Base-by-base conservation (phyloP, 2,888 invertebrate genomes). In the Synergus umbraculus region DNA sequence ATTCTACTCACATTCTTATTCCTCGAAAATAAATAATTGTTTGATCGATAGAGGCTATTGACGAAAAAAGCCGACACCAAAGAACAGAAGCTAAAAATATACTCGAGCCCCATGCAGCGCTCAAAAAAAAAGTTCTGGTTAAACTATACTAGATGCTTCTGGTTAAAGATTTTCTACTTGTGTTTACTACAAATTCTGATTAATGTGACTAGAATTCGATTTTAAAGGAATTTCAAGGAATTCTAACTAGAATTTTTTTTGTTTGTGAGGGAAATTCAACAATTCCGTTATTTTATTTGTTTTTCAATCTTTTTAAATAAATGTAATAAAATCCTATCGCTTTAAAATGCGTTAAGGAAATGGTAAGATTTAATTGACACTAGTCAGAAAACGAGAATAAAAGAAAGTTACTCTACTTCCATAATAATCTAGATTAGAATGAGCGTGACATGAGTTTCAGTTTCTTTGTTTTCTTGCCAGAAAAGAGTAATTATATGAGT, bases 371-470 rank as follows among this genome's bases (percentile, higher is more conserved):
- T 54, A 54, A 54, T 54, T 54, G n/a, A 54, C 54, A 54, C 54
- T 8, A 58, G 18, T 58, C 9, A 18, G 22, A 63, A 63, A 29
- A 63, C 29, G 63, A 63, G 63, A 63, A 22, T 63, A 63, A 63
- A 63, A 63, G 63, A 63, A 63, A 63, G 29, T 29, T 63, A 63
- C 63, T 63, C 63, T 22, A 29, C 18, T 29, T 63, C 63, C 63
- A 63, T 63, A 29, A 58, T 58, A 60, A 60, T 22, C 13, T 29
- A 63, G 29, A 63, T 10, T 22, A 12, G 46, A 10, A n/a, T 54
- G 29, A 29, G 63, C 63, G 29, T 63, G 63, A 63, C 63, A 63
- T 63, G 63, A 63, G 29, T 63, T 63, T 63, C 63, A 13, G 63
- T 63, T 63, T 63, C 63, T 29, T 29, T 63, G 12, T 63, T 63